Percentiles rank a stretch among this genome's conserved stretches.
Conservation (phyloP, 2,888 invertebrate species). For the Dione juno region DNA sequence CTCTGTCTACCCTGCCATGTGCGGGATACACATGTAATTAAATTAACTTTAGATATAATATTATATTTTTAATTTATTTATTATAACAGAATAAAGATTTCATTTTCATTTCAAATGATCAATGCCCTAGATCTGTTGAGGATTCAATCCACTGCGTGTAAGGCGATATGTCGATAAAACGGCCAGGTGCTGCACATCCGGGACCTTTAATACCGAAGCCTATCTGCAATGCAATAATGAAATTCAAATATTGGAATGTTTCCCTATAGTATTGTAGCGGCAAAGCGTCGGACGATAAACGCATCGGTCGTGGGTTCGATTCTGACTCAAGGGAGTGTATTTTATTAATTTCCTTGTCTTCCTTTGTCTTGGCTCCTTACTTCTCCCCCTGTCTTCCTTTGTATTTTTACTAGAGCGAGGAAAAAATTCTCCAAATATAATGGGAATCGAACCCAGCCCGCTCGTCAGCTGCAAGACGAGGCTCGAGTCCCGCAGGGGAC, state of each 20-base stretch:
- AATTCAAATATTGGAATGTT: too few relatives aligned
- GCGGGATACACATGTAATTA: neutral
- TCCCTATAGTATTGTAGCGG: too few relatives aligned
- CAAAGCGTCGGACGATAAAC: neutral
- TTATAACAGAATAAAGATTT: neutral
- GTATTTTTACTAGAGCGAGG: too few relatives aligned
- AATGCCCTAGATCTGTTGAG: constrained; percentile 45
- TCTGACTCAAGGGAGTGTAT: neutral
- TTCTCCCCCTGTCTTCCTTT: too few relatives aligned
- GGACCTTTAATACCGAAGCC: constrained; percentile 65
- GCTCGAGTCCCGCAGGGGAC: too few relatives aligned
- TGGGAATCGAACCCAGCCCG: too few relatives aligned
- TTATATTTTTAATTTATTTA: neutral
- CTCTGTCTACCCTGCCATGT: too few relatives aligned
- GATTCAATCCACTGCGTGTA: constrained; percentile 60
- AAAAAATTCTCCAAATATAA: too few relatives aligned
- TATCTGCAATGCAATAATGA: constrained; percentile 50
- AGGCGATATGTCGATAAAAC: constrained; percentile 56
- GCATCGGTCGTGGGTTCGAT: neutral
- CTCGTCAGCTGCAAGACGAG: too few relatives aligned
- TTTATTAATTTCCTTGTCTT: too few relatives aligned
- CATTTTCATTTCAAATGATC: neutral
- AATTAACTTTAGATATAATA: neutral
- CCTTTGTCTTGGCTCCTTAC: too few relatives aligned
- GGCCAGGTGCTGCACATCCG: constrained; percentile 59